A percentile compares a stretch with the other conserved stretches of the same genome.
Evolutionary conservation across 2,797 vertebrate species (phyloP).

Genomic region (Chaunax sp.): DNA sequence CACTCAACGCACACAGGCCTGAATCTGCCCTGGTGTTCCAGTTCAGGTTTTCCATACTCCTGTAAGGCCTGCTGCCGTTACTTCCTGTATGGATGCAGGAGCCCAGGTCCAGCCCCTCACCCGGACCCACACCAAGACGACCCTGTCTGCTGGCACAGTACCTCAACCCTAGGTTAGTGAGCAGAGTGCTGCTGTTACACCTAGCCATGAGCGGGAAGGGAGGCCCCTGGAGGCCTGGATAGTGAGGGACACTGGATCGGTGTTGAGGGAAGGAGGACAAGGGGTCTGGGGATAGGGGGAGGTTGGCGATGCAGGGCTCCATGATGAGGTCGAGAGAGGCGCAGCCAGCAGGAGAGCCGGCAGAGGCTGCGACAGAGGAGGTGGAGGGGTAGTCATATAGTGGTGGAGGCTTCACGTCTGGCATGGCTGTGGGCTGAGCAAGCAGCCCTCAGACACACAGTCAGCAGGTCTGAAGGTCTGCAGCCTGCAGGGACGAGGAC

Average conservation of each 20-base stretch:
- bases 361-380: slow-evolving; percentile 68
- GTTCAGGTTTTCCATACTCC: slow-evolving; percentile 92
- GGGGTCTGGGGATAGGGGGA: slow-evolving; percentile 81
- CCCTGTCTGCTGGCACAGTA: slow-evolving; percentile 81
- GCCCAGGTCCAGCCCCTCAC: slow-evolving; percentile 28
- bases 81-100: slow-evolving; percentile 50
- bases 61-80: slow-evolving; percentile 83
- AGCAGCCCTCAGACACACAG: slow-evolving; percentile 53
- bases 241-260: slow-evolving; percentile 79
- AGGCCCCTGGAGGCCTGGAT: slow-evolving; percentile 79
- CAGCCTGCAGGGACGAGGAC: slow-evolving; percentile 50
- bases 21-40: slow-evolving; percentile 83
- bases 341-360: slow-evolving; percentile 79
- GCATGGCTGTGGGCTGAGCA: slow-evolving; percentile 73
- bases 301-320: slow-evolving; percentile 83
- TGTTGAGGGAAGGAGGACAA: slow-evolving; percentile 77
- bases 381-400: slow-evolving; percentile 83
- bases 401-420: slow-evolving; percentile 83
- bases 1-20: slow-evolving; percentile 70
- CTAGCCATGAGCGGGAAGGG: slow-evolving; percentile 69
- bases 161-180: slow-evolving; percentile 85
- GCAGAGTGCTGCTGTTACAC: slow-evolving; percentile 86
- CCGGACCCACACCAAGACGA: slow-evolving; percentile 37
- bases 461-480: slow-evolving; percentile 33
- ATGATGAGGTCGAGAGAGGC: slow-evolving; percentile 63